phyloP scores from a whole-genome alignment of 2,888 invertebrate genomes.

The Tetragonula carbonaria region DNA sequence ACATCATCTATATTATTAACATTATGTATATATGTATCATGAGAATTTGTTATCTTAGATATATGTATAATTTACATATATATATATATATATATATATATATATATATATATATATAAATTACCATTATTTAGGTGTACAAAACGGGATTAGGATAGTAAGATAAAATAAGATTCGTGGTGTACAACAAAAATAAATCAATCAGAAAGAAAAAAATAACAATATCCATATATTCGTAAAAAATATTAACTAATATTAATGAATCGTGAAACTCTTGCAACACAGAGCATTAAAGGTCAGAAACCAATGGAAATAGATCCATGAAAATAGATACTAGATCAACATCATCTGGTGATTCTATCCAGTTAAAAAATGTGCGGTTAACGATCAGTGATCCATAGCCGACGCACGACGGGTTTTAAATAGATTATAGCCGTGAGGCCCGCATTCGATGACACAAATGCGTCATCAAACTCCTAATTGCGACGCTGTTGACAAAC shows the following conservation, averaged over 20 bases:
- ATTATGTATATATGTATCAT: no score
- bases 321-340: neutral
- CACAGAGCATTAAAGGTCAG: neutral
- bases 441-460: neutral
- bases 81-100: no score
- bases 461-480: constrained; percentile 6
- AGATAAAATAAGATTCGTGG: no score
- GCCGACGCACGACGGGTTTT: neutral
- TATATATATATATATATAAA: no score
- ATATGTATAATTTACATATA: no score
- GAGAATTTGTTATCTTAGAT: no score
- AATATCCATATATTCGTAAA: neutral
- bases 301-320: neutral
- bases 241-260: neutral
- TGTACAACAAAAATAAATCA: no score
- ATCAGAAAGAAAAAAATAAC: no score
- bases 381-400: constrained; percentile 2
- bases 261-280: neutral
- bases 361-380: constrained; percentile 3
- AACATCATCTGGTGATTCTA: neutral
- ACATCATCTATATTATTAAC: no score
- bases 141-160: no score
- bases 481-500: neutral
- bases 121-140: no score
- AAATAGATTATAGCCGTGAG: constrained; percentile 1